Percentiles rank a stretch among this genome's conserved stretches.
Evolutionary conservation across 2,888 invertebrate species (phyloP).

Genomic region (Campopleginae sp.): DNA sequence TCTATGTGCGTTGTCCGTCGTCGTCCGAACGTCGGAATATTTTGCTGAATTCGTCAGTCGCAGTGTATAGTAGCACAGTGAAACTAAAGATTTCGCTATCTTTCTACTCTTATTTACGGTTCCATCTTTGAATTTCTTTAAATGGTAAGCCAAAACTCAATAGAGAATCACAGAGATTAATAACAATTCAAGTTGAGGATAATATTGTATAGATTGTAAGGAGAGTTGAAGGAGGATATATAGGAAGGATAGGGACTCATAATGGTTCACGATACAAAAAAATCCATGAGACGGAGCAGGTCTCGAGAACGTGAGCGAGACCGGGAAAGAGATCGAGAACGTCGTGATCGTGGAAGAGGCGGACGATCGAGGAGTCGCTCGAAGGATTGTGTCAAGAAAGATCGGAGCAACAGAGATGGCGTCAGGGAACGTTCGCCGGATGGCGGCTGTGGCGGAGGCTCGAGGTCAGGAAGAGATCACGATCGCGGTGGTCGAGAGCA

Average conservation of each 20-base stretch:
- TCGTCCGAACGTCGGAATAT: too few relatives aligned
- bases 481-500: conserved; percentile 76
- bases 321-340: conserved; percentile 84
- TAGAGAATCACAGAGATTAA: background rate
- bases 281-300: conserved; percentile 84
- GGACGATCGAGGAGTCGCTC: conserved; percentile 81
- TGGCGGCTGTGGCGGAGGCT: conserved; percentile 64
- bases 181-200: background rate
- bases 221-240: background rate
- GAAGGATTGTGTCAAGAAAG: conserved; percentile 75
- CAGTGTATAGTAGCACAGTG: too few relatives aligned
- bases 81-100: too few relatives aligned
- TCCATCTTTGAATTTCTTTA: background rate
- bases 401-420: conserved; percentile 74
- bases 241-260: background rate
- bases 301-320: conserved; percentile 84
- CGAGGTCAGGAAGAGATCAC: conserved; percentile 79
- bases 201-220: background rate
- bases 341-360: conserved; percentile 81
- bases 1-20: too few relatives aligned
- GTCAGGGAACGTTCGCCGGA: conserved; percentile 76
- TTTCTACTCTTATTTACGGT: too few relatives aligned
- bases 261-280: conserved; percentile 85
- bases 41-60: too few relatives aligned
- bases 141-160: background rate